These are phyloP conservation scores for Chydorus sphaericus DNA, from an alignment of 2,888 invertebrate species.

Conservation along the genomic window DNA sequence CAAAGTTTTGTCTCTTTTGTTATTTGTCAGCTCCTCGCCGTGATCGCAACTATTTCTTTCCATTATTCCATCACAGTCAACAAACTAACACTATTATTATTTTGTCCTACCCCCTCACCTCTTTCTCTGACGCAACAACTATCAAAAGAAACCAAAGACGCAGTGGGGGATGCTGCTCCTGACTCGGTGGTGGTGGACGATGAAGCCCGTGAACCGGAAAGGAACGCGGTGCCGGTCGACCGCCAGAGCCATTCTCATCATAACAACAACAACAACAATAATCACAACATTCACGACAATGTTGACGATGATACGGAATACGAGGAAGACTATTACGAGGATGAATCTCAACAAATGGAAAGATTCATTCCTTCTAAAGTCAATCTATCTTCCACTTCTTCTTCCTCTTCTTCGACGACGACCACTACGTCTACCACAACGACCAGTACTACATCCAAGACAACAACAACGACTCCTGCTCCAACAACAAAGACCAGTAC, in stretches of 20 bases:
- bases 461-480: conserved; percentile 15
- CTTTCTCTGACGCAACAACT: background rate
- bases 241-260: background rate
- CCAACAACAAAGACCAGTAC: conserved; percentile 10
- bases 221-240: background rate
- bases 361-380: background rate
- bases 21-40: too few relatives aligned
- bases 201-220: background rate
- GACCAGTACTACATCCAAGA: conserved; percentile 18
- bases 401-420: conserved; percentile 24
- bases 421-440: conserved; percentile 22
- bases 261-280: too few relatives aligned
- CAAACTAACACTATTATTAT: too few relatives aligned
- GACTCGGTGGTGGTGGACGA: too few relatives aligned
- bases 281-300: background rate
- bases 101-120: too few relatives aligned
- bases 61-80: too few relatives aligned
- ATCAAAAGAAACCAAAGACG: background rate
- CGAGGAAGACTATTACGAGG: conserved; percentile 7
- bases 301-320: background rate
- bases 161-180: background rate
- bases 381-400: background rate
- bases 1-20: too few relatives aligned
- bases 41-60: background rate
- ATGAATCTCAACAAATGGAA: conserved; percentile 13